Evolutionary conservation across 2,113 vertebrate genomes (phyloP), one percentile per base, ranked within the genome.

Genomic region (Pomatostomus ruficeps): DNA sequence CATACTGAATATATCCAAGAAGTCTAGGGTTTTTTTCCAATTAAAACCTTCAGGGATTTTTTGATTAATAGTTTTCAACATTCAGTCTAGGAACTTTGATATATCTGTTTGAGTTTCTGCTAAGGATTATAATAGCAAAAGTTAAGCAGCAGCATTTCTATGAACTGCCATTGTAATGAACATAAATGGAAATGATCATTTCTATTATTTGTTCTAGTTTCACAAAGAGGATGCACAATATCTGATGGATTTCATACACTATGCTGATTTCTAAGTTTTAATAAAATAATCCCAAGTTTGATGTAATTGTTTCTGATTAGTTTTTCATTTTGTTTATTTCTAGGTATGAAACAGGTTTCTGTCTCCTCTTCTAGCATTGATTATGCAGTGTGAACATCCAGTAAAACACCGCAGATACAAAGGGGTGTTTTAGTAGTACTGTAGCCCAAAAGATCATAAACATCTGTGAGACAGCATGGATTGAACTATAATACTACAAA

Each of bases 111-210:
- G 55, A 63, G 15, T 80, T 89, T 96, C 86, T 94, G 87, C 61
- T 81, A 52, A 77, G 70, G 59, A 63, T 91, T 81, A 16, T 61
- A 89, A 93, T 42, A 95, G 63, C 83, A 96, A 93, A 97, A 95
- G 78, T 70, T 73, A 83, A 87, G 59, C 90, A 96, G 76, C 35
- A 68, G 22, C 49, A 35, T 75, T 81, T 95, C 40, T 81, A 31
- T 46, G 76, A 89, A 73, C 40, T 76, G 36, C 43, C 57, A 70
- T 94, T 97, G 87, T 95, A 93, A 92, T 83, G 4, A 65, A 18
- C 35, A 26, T 55, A 85, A 88, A 59, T 51, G 16, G 21, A 85
- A 92, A 63, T 26, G 0, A 51, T 67, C 1, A 17, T 58, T 71
- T 82, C 8, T 71, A 7, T 83, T 33, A 17, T 76, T 85, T 59